Percentiles rank a stretch among this genome's conserved stretches.
These are phyloP conservation scores for Polydrusus tereticollis DNA, from an alignment of 2,888 invertebrate species.

Conservation along the genomic window DNA sequence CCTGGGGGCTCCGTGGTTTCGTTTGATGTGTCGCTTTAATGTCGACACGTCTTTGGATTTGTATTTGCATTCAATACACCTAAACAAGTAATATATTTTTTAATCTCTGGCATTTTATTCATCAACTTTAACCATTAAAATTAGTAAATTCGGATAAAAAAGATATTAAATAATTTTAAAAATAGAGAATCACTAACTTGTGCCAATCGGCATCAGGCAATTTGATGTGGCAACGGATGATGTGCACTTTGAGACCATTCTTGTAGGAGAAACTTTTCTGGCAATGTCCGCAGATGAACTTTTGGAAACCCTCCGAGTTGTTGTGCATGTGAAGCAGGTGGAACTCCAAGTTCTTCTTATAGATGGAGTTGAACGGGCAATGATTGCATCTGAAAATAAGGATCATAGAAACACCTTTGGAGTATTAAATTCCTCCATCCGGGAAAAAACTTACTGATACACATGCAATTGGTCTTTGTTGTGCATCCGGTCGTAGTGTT, in stretches of 20 bases:
- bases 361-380: slow-evolving; percentile 43
- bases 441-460: slow-evolving; percentile 35
- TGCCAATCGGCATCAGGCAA: slow-evolving; percentile 44
- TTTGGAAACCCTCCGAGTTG: slow-evolving; percentile 40
- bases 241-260: slow-evolving; percentile 43
- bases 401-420: background rate
- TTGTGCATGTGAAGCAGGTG: slow-evolving; percentile 45
- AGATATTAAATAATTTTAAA: too few relatives aligned
- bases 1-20: slow-evolving; percentile 41
- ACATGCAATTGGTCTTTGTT: slow-evolving; percentile 36
- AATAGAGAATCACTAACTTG: slow-evolving; percentile 40
- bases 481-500: slow-evolving; percentile 44
- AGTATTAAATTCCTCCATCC: background rate
- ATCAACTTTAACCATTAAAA: too few relatives aligned
- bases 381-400: slow-evolving; percentile 30
- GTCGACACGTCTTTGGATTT: slow-evolving; percentile 38
- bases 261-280: slow-evolving; percentile 42
- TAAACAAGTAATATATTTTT: too few relatives aligned
- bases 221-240: slow-evolving; percentile 40
- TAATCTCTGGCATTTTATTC: too few relatives aligned
- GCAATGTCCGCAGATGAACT: slow-evolving; percentile 47
- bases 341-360: slow-evolving; percentile 46
- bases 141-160: too few relatives aligned
- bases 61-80: slow-evolving; percentile 44
- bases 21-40: slow-evolving; percentile 43